Percentiles rank a stretch among this genome's conserved stretches.
Evolutionary conservation across 2,797 vertebrate genomes (phyloP).

Genomic region (Catharus ustulatus): DNA sequence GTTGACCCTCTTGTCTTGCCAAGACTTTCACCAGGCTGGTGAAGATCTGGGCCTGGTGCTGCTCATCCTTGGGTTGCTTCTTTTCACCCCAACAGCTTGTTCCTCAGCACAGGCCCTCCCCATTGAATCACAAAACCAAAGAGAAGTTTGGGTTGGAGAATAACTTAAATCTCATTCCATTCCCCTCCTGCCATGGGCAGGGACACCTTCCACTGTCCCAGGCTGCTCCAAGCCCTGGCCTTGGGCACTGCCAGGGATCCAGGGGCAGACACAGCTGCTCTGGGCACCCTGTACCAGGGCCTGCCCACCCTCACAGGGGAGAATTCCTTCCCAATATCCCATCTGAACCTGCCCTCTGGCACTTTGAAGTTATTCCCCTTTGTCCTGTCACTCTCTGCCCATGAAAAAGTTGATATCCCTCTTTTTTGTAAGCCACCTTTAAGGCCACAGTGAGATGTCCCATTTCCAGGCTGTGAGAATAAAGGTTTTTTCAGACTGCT

Average conservation of each 20-base stretch:
- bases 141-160: neutral
- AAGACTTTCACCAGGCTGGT: neutral
- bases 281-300: neutral
- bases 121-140: neutral
- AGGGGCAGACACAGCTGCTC: neutral
- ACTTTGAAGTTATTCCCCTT: neutral
- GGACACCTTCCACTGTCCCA: neutral
- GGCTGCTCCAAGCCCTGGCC: neutral
- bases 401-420: neutral
- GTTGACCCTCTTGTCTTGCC: neutral
- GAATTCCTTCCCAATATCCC: neutral
- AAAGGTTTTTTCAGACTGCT: neutral
- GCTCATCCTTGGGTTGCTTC: neutral
- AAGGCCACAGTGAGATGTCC: neutral
- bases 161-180: neutral
- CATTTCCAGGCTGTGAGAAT: neutral
- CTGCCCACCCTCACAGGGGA: rapidly evolving
- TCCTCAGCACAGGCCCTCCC: neutral
- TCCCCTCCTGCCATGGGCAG: neutral
- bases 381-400: neutral
- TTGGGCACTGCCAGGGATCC: neutral
- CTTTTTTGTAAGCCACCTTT: neutral
- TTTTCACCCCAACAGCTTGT: neutral
- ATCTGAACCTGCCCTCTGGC: neutral
- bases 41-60: neutral